Conservation (phyloP, 1,140 invertebrate species). For the Aphelinus certus region DNA sequence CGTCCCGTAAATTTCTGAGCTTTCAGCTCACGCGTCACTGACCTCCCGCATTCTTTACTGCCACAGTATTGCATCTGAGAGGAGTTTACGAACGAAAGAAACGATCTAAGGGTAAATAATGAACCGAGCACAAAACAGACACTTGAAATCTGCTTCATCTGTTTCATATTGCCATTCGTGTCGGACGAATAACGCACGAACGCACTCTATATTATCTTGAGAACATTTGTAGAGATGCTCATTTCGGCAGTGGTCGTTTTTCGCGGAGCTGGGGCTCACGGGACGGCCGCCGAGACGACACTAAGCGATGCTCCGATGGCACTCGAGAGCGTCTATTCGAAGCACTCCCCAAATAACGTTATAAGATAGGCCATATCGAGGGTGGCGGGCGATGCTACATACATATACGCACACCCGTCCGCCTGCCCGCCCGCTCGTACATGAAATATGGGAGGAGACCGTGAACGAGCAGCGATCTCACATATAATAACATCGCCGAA, state of each 20-base stretch:
- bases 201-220: neutral
- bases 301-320: conserved; percentile 41
- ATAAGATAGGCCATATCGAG: conserved; percentile 50
- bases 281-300: neutral
- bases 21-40: too few species aligned
- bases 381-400: conserved; percentile 28
- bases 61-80: too few species aligned
- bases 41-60: too few species aligned
- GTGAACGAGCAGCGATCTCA: conserved; percentile 45
- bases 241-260: neutral
- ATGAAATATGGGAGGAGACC: conserved; percentile 50
- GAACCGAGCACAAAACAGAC: too few species aligned
- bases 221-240: conserved; percentile 7
- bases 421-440: conserved; percentile 16
- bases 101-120: too few species aligned
- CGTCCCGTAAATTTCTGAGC: too few species aligned
- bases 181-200: too few species aligned
- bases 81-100: too few species aligned
- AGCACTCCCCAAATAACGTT: conserved; percentile 54
- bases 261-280: neutral
- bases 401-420: neutral
- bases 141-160: too few species aligned
- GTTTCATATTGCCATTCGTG: too few species aligned
- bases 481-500: conserved; percentile 51
- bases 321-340: conserved; percentile 45